Conservation (phyloP, 64 coral and sea anemone species). For the Porites australiensis region DNA sequence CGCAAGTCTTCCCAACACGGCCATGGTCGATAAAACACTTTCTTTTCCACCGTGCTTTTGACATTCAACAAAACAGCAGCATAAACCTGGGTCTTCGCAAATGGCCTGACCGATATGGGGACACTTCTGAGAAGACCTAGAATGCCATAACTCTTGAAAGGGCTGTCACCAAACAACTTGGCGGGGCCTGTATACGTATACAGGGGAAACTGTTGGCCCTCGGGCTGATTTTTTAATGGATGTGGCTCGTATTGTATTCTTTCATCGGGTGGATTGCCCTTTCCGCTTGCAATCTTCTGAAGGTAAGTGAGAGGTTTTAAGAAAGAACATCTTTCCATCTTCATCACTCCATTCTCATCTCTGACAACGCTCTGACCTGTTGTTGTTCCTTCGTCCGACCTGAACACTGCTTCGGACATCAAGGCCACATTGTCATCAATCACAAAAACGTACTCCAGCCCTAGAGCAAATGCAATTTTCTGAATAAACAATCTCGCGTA, state of each 20-base stretch:
- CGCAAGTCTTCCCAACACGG: constrained; percentile 71
- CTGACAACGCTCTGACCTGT: neutral
- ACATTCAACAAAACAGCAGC: constrained; percentile 55
- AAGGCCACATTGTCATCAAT: constrained; percentile 63
- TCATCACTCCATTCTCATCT: constrained; percentile 35
- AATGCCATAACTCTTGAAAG: constrained; percentile 43
- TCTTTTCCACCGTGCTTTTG: constrained; percentile 59
- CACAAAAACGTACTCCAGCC: constrained; percentile 57
- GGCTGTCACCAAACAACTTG: constrained; percentile 2
- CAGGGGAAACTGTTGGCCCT: neutral
- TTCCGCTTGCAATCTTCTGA: constrained; percentile 37
- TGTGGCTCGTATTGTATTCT: neutral
- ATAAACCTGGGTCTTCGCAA: constrained; percentile 58
- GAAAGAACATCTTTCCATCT: constrained; percentile 48
- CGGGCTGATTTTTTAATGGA: neutral
- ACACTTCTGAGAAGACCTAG: constrained; percentile 43
- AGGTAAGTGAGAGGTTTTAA: constrained; percentile 21
- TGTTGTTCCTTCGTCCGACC: neutral
- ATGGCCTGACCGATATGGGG: constrained; percentile 27
- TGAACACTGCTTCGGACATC: constrained; percentile 50
- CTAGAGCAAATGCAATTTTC: constrained; percentile 25
- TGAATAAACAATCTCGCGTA: constrained; percentile 67
- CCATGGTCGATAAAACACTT: constrained; percentile 64
- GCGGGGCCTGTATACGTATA: constrained; percentile 65
- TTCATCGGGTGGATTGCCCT: neutral